Evolutionary conservation across 2,888 invertebrate genomes (phyloP), one percentile per base, ranked within the genome.

Genomic region (Dicranocentrus wangi): DNA sequence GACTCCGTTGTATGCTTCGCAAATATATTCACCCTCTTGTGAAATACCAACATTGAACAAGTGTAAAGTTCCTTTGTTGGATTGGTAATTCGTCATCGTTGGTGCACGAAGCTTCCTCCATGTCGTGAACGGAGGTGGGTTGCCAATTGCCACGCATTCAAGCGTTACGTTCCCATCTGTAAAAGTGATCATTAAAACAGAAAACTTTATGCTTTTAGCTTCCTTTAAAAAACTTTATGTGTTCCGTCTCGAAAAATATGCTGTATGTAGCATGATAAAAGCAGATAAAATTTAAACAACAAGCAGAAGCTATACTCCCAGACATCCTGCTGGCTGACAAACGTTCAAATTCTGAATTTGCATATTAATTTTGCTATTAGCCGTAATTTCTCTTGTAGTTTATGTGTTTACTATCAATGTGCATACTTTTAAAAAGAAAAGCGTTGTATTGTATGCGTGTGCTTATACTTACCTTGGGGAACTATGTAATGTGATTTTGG

Each of bases 21-120:
- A 97, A 15, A 93, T 91, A 88, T 96, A 96, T 1, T 93, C 91
- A 1, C 96, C 96, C 88, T 93, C 91, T 88, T 94, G 93, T 10
- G 90, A 89, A 0, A 91, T 89, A 32, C 90, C 90, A 0, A 93
- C 90, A 86, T 92, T 91, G 19, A 88, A 88, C 61, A 94, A 91
- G 0, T 91, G 91, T 55, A 93, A 87, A 2, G 89, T 88, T 65
- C 91, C 92, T 42, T 91, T 89, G 70, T 69, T 80, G 1, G 85
- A 78, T 47, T 81, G 80, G 51, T 79, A 81, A 81, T 85, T 84
- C 55, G 84, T 81, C 79, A 84, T 82, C 39, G 82, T 63, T 27
- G 86, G 82, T 15, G 85, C 82, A 42, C 86, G 81, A 51, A 87
- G 75, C 86, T 92, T 92, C 61, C 90, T 90, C 94, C 94, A 94